Evolutionary conservation across 2,113 vertebrate species (phyloP).

Genomic region (Mohoua ochrocephala): DNA sequence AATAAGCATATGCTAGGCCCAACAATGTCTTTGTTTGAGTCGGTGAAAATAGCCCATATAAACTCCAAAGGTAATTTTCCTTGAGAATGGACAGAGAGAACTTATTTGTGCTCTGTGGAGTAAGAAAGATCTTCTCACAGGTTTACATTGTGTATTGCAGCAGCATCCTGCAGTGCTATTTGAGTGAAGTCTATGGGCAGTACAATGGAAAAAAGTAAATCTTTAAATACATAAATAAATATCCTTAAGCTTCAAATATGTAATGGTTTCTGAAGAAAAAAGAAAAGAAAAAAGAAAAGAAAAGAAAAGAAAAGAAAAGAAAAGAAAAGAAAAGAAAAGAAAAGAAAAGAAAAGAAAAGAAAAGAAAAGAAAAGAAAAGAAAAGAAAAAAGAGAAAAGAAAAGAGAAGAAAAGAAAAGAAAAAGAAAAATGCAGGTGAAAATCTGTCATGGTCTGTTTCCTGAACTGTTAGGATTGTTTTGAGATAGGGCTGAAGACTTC

Average conservation of each 20-base stretch:
- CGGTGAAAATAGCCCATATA: not conserved
- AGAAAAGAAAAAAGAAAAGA: no score
- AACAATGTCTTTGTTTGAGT: not conserved
- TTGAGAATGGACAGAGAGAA: not conserved
- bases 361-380: no score
- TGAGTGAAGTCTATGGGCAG: not conserved
- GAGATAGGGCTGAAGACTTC: not conserved
- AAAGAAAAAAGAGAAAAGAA: no score
- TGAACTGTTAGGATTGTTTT: not conserved
- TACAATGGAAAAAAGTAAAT: not conserved
- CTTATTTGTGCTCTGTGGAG: not conserved
- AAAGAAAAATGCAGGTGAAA: not conserved
- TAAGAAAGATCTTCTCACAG: not conserved
- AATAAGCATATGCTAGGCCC: not conserved
- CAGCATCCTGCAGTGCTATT: not conserved
- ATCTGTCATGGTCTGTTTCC: not conserved
- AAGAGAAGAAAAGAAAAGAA: no score
- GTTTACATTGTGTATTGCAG: not conserved
- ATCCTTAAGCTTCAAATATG: not conserved
- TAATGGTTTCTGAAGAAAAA: not conserved
- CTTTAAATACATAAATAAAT: not conserved
- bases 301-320: no score
- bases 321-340: no score
- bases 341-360: no score
- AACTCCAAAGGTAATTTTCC: not conserved